Percentiles rank a stretch among this genome's conserved stretches.
These are phyloP conservation scores for Cephalopachus bancanus DNA, from an alignment of 2,797 vertebrate species.

Conservation along the genomic window DNA sequence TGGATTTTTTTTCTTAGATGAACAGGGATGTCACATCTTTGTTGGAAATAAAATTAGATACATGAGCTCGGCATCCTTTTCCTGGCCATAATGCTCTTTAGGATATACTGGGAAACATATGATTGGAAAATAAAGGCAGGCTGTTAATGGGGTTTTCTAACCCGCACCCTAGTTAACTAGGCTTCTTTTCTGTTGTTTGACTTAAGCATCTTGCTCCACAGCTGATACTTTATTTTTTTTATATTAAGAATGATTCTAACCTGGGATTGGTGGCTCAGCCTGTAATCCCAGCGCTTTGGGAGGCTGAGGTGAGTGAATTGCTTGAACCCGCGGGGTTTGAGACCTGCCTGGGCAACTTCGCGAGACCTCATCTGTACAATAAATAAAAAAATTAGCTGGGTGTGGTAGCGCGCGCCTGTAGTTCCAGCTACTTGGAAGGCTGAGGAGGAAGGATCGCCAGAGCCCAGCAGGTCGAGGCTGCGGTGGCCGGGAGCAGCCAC, in stretches of 20 bases:
- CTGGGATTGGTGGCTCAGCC: not conserved
- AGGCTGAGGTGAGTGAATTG: too few species aligned
- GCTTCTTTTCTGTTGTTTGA: constrained; percentile 33
- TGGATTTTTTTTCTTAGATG: not conserved
- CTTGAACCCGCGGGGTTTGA: too few species aligned
- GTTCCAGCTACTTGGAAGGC: too few species aligned
- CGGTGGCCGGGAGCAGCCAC: too few species aligned
- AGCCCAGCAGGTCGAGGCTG: too few species aligned
- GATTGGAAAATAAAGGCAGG: constrained; percentile 59
- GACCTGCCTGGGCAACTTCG: too few species aligned
- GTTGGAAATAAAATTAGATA: constrained; percentile 76
- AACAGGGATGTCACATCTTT: constrained; percentile 69
- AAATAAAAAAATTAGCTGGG: too few species aligned
- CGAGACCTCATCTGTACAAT: too few species aligned
- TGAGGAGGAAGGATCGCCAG: too few species aligned
- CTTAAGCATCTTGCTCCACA: constrained; percentile 52
- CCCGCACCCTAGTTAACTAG: constrained; percentile 14
- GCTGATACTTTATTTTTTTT: not conserved
- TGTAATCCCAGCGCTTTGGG: too few species aligned
- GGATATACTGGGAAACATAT: constrained; percentile 56
- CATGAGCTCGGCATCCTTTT: constrained; percentile 73
- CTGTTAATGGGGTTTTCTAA: constrained; percentile 66
- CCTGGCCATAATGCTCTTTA: constrained; percentile 37
- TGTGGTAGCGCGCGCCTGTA: too few species aligned
- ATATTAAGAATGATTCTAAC: constrained; percentile 31